Evolutionary conservation across 2,888 invertebrate genomes (phyloP).

Genomic region (Helicoverpa assulta): DNA sequence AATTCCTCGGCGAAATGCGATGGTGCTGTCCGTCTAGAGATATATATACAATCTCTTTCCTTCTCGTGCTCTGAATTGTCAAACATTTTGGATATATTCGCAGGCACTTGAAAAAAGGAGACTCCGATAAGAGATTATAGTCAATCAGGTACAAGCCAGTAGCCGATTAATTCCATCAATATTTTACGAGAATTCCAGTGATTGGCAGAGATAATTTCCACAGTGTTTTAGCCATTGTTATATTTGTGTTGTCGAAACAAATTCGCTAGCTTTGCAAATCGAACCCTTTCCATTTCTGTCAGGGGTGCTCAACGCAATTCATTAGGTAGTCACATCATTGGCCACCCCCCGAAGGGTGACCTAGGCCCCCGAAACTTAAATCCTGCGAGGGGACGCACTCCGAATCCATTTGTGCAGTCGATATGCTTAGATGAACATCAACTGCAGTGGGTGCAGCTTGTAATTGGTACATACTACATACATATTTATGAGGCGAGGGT

Average conservation of each 20-base stretch:
- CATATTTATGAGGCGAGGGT: conserved; percentile 29
- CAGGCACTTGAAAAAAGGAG: too few species aligned
- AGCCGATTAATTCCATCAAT: neutral
- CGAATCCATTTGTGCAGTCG: conserved; percentile 60
- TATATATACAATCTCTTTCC: too few species aligned
- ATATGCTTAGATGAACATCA: conserved; percentile 68
- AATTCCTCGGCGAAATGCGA: neutral
- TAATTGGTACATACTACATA: conserved; percentile 44
- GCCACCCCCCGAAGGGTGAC: conserved; percentile 71
- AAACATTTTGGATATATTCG: too few species aligned
- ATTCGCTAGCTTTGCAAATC: conserved; percentile 38
- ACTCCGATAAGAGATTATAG: too few species aligned
- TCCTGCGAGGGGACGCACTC: conserved; percentile 72
- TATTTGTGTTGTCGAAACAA: conserved; percentile 16
- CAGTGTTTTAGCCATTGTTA: conserved; percentile 20
- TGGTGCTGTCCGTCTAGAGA: too few species aligned
- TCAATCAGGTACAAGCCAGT: too few species aligned
- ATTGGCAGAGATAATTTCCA: conserved; percentile 17
- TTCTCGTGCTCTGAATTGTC: too few species aligned
- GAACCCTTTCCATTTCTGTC: conserved; percentile 43
- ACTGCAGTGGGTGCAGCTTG: conserved; percentile 59
- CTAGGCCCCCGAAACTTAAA: conserved; percentile 71
- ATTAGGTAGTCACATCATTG: conserved; percentile 55
- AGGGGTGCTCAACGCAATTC: conserved; percentile 48
- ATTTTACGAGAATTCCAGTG: neutral